A percentile compares a stretch with the other conserved stretches of the same genome.
These are phyloP conservation scores for Amia ocellicauda DNA, from an alignment of 2,113 vertebrate species.

Conservation along the genomic window DNA sequence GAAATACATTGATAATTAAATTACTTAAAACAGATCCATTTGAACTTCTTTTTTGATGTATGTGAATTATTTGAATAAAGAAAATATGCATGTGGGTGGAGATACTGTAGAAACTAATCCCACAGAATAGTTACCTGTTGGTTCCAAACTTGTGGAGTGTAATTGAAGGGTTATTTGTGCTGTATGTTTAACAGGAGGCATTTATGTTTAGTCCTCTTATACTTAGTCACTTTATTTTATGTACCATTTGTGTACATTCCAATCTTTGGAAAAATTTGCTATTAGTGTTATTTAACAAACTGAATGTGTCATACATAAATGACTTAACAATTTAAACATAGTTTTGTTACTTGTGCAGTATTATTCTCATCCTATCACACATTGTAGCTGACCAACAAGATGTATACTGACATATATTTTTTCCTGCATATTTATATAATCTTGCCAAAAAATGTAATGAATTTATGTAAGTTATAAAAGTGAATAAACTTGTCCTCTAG, in stretches of 20 bases:
- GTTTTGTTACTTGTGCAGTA: slow-evolving; percentile 67
- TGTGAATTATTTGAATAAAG: neutral
- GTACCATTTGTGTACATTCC: slow-evolving; percentile 72
- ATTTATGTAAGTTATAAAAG: slow-evolving; percentile 66
- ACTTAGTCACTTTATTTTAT: slow-evolving; percentile 65
- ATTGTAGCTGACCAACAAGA: slow-evolving; percentile 52
- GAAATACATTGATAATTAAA: no score
- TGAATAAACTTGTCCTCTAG: slow-evolving; percentile 65
- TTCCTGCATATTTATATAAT: slow-evolving; percentile 57
- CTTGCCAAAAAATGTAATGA: slow-evolving; percentile 66
- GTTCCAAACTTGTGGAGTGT: slow-evolving; percentile 15
- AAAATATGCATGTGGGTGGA: neutral
- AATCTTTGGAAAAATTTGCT: slow-evolving; percentile 56
- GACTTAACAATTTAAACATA: slow-evolving; percentile 50
- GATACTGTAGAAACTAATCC: neutral
- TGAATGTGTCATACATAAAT: slow-evolving; percentile 65
- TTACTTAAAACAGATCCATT: neutral
- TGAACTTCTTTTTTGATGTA: neutral
- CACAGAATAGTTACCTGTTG: neutral
- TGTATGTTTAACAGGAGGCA: slow-evolving; percentile 32
- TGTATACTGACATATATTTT: slow-evolving; percentile 53
- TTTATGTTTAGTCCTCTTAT: slow-evolving; percentile 49
- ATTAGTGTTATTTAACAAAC: slow-evolving; percentile 66
- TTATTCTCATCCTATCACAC: slow-evolving; percentile 55
- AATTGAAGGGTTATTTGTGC: slow-evolving; percentile 25